A percentile compares a stretch with the other conserved stretches of the same genome.
Conservation (phyloP, 1,140 invertebrate genomes). For the Ectropis grisescens region DNA sequence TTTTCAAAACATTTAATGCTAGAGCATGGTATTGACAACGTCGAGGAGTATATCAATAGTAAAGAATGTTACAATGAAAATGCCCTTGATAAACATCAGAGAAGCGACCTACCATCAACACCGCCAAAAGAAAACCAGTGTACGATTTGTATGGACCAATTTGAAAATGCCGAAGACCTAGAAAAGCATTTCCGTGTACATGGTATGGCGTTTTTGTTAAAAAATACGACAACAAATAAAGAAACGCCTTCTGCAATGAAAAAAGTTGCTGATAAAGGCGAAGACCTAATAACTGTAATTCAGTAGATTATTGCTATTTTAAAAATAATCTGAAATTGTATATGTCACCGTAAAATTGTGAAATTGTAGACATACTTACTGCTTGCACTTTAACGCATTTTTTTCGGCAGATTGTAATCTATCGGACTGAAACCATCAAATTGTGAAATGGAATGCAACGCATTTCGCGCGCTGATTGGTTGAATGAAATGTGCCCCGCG, state of each 20-base stretch:
- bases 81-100: conserved; percentile 58
- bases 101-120: conserved; percentile 31
- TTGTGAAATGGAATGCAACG: no score
- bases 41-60: conserved; percentile 68
- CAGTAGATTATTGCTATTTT: no score
- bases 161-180: conserved; percentile 68
- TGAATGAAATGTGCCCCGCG: no score
- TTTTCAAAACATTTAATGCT: conserved; percentile 75
- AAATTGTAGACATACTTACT: no score
- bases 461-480: no score
- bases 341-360: no score
- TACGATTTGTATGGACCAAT: conserved; percentile 74
- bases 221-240: conserved; percentile 30
- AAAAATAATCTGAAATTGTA: no score
- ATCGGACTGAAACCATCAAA: no score
- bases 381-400: no score
- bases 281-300: no score
- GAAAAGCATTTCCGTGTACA: conserved; percentile 76
- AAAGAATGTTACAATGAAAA: conserved; percentile 71
- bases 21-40: conserved; percentile 72
- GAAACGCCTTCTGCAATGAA: conserved; percentile 6
- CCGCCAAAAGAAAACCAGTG: conserved; percentile 74
- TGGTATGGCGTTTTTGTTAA: conserved; percentile 77
- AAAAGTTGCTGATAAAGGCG: no score
- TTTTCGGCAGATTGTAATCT: no score